Evolutionary conservation across 2,113 vertebrate species (phyloP).

Genomic region (Calidris pugnax): DNA sequence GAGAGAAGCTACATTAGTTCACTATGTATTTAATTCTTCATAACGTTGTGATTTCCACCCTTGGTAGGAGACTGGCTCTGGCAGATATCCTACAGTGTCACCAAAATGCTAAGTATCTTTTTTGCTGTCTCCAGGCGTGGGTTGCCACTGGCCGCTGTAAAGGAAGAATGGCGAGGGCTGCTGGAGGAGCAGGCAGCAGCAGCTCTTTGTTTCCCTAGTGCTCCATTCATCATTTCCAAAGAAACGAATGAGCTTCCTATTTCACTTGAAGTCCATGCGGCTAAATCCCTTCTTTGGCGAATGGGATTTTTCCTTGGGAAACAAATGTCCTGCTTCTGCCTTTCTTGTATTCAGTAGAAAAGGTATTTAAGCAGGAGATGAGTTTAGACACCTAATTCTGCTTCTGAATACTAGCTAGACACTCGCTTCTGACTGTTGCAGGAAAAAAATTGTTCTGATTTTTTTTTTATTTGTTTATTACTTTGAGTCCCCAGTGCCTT

Average conservation of each 20-base stretch:
- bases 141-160: accelerated
- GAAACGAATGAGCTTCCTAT: not conserved
- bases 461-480: not conserved
- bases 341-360: not conserved
- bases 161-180: not conserved
- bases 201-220: not conserved
- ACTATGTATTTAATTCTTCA: accelerated
- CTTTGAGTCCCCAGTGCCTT: not conserved
- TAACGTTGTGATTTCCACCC: not conserved
- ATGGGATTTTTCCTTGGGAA: not conserved
- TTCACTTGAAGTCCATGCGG: not conserved
- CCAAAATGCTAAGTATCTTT: not conserved
- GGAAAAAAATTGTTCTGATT: not conserved
- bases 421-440: not conserved
- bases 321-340: not conserved
- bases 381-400: not conserved
- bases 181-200: accelerated
- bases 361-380: not conserved
- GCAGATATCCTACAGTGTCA: not conserved
- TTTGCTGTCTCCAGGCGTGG: accelerated
- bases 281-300: not conserved
- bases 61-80: not conserved
- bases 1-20: not conserved
- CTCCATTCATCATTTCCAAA: not conserved
- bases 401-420: not conserved